These are phyloP conservation scores for Megalopta genalis DNA, from an alignment of 1,140 invertebrate species.

Conservation along the genomic window DNA sequence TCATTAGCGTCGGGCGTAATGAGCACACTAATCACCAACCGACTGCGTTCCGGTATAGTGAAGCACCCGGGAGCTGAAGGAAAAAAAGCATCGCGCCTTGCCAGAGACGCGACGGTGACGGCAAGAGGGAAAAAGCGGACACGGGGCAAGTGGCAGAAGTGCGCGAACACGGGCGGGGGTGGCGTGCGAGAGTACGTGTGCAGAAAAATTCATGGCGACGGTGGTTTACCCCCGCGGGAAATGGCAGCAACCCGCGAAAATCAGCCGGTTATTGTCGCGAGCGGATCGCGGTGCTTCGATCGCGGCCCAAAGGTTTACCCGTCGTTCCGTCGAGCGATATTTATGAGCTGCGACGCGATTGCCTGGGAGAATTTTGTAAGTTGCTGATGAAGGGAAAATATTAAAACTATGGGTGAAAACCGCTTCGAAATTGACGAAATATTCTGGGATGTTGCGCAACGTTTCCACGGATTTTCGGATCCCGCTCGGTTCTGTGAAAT, in stretches of 20 bases:
- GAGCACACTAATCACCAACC: conserved; percentile 77
- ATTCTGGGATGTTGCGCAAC: too few relatives aligned
- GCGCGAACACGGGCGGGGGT: conserved; percentile 36
- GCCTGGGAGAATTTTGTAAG: neutral
- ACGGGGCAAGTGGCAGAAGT: conserved; percentile 61
- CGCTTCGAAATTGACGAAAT: too few relatives aligned
- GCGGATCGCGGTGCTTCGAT: neutral
- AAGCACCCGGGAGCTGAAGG: conserved; percentile 49
- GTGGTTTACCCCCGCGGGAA: conserved; percentile 15
- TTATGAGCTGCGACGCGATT: neutral
- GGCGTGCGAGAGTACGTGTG: conserved; percentile 26
- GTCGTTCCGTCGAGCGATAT: neutral
- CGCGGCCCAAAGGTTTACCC: neutral
- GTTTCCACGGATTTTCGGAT: too few relatives aligned
- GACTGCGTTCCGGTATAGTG: conserved; percentile 57
- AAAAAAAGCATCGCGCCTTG: conserved; percentile 51
- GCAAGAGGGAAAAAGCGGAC: conserved; percentile 55
- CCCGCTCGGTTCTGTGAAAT: too few relatives aligned
- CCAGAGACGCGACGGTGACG: conserved; percentile 53
- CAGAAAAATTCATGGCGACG: conserved; percentile 38
- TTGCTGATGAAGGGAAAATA: too few relatives aligned
- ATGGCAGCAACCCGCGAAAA: neutral
- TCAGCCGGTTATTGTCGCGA: neutral
- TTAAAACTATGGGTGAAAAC: too few relatives aligned
- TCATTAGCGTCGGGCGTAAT: conserved; percentile 77